These are phyloP conservation scores for Perccottus glenii DNA, from an alignment of 2,113 vertebrate genomes.

Conservation along the genomic window DNA sequence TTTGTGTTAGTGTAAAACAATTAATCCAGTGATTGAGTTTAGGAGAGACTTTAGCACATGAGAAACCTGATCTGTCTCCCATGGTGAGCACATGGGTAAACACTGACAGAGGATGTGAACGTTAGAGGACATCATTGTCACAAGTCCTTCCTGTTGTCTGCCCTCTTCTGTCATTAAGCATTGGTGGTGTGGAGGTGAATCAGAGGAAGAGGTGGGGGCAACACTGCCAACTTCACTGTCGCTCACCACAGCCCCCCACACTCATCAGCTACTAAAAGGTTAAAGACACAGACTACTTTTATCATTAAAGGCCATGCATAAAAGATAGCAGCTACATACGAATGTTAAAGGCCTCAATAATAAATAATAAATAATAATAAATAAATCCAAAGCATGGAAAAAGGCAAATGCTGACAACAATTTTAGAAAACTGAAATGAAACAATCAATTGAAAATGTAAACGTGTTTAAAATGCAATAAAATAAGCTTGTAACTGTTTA, in stretches of 20 bases:
- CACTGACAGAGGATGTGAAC: conserved; percentile 49
- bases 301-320: no score
- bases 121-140: conserved; percentile 56
- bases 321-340: not conserved
- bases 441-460: no score
- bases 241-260: not conserved
- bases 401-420: no score
- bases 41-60: not conserved
- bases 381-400: no score
- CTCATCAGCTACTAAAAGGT: conserved; percentile 8
- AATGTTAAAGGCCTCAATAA: not conserved
- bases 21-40: not conserved
- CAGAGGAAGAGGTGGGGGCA: conserved; percentile 39
- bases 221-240: conserved; percentile 24
- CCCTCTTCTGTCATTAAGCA: conserved; percentile 57
- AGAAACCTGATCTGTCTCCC: conserved; percentile 30
- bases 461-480: no score
- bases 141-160: conserved; percentile 45
- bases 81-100: conserved; percentile 38
- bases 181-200: conserved; percentile 34
- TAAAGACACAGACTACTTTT: not conserved
- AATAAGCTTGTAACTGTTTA: no score
- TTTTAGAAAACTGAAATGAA: no score
- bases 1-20: not conserved
- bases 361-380: no score